phyloP scores from a whole-genome alignment of 2,113 vertebrate species.

The Notarius lentiginosus region DNA sequence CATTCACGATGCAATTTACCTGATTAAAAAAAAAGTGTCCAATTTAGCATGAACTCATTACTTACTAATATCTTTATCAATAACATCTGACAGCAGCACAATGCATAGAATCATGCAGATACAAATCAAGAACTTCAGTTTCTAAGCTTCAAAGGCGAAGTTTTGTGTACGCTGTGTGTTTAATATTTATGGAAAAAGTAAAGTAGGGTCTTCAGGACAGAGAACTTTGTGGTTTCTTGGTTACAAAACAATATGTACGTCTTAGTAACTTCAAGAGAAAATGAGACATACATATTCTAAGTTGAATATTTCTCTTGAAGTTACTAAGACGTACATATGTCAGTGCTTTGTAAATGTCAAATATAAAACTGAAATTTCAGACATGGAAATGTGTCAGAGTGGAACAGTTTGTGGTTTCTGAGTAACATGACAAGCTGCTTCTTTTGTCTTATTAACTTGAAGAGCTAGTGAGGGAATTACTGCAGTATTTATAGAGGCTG shows the following conservation, averaged over 20 bases:
- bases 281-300: too few species aligned
- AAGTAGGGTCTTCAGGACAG: too few species aligned
- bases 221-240: not conserved
- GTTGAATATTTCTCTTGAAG: not conserved
- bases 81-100: too few species aligned
- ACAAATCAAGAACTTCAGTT: too few species aligned
- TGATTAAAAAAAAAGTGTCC: too few species aligned
- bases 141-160: not conserved
- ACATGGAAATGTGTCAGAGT: not conserved
- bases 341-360: not conserved
- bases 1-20: too few species aligned
- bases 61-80: too few species aligned
- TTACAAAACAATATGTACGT: not conserved
- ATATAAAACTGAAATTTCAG: not conserved
- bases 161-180: not conserved
- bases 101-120: too few species aligned
- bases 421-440: not conserved
- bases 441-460: not conserved
- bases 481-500: not conserved
- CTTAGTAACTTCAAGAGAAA: not conserved
- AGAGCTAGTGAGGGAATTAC: not conserved
- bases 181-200: not conserved
- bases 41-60: too few species aligned
- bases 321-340: not conserved
- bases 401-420: not conserved